phyloP scores from a whole-genome alignment of 1,140 invertebrate genomes.

The Drosophila azteca region DNA sequence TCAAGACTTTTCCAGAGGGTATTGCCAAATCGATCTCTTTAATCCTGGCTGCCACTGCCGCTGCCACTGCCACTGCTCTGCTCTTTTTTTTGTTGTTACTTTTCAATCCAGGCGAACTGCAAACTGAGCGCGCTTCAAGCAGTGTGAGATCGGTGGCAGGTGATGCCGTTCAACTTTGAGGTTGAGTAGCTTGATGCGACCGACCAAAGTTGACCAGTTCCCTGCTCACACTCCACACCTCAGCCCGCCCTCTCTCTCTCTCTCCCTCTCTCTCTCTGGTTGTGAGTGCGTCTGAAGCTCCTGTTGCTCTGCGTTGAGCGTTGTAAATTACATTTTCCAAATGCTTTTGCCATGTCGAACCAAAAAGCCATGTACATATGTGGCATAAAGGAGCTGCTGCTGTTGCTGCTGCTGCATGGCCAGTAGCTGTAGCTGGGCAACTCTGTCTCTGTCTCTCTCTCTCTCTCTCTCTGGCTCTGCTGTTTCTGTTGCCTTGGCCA shows the following conservation, averaged over 20 bases:
- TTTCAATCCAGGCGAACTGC: constrained; percentile 27
- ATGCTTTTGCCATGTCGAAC: constrained; percentile 83
- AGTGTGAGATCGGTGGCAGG: constrained; percentile 75
- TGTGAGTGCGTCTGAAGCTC: constrained; percentile 17
- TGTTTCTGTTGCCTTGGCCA: constrained; percentile 13
- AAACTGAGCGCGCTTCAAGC: constrained; percentile 20
- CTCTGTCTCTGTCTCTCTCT: not conserved
- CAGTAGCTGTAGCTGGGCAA: too few relatives aligned
- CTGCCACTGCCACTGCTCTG: not conserved
- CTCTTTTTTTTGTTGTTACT: constrained; percentile 5
- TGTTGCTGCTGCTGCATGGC: too few relatives aligned
- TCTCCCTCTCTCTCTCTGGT: not conserved
- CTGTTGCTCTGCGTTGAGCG: constrained; percentile 56
- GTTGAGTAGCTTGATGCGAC: constrained; percentile 59
- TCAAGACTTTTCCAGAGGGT: constrained; percentile 13
- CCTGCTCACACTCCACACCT: not conserved
- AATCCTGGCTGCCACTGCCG: not conserved
- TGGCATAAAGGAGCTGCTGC: constrained; percentile 62
- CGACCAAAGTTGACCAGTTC: constrained; percentile 61
- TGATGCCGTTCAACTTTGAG: constrained; percentile 67
- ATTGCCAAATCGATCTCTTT: constrained; percentile 8
- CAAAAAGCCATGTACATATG: constrained; percentile 81
- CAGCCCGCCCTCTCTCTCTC: too few relatives aligned
- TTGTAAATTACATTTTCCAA: constrained; percentile 83
- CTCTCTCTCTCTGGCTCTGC: too few relatives aligned